Base-by-base conservation (phyloP, 2,113 vertebrate species). In the Megalops atlanticus region DNA sequence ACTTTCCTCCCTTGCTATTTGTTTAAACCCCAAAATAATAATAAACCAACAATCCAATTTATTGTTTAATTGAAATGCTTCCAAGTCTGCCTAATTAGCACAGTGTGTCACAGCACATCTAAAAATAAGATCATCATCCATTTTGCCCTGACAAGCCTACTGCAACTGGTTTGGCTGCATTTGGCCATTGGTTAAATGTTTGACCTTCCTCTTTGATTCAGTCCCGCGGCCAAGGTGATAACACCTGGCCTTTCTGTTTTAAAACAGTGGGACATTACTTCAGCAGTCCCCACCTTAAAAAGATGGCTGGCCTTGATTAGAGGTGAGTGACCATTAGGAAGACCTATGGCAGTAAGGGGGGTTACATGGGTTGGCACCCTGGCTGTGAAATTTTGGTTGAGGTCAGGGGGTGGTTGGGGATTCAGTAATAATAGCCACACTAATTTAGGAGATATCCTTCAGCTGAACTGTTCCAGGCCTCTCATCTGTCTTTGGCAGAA, bases 11-110 rank as follows among this genome's bases (percentile, higher is more conserved):
- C 33, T 38, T 58, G 45, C 49, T 39, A 49, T 76, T 52, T 52
- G 15, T 54, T 45, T 36, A n/a, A 77, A 33, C 4, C 75, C 43
- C 31, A 54, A 77, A 52, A 49, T 54, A 77, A 43, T 45, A 75
- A 14, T 16, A 49, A 36, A 77, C 75, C 27, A 77, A 77, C 75
- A 77, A 36, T 12, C 31, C 36, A 77, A 54, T 54, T 77, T 52
- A 54, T 24, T 33, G 35, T 64, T 78, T 78, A 78, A 78, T 78
- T 64, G 52, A 78, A 64, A 78, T 35, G 76, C 47, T 64, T 78
- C 52, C 35, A 18, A 38, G 39, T 40, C 11, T 45, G 18, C 21
- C 68, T 78, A 78, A 36, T 64, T 64, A 38, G 75, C 31, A 4
- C 31, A 27, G 27, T 6, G 16, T 64, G 76, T 39, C 24, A 16